Percentiles rank a stretch among this genome's conserved stretches.
These are phyloP conservation scores for Psittacula echo DNA, from an alignment of 2,797 vertebrate genomes.

Conservation along the genomic window DNA sequence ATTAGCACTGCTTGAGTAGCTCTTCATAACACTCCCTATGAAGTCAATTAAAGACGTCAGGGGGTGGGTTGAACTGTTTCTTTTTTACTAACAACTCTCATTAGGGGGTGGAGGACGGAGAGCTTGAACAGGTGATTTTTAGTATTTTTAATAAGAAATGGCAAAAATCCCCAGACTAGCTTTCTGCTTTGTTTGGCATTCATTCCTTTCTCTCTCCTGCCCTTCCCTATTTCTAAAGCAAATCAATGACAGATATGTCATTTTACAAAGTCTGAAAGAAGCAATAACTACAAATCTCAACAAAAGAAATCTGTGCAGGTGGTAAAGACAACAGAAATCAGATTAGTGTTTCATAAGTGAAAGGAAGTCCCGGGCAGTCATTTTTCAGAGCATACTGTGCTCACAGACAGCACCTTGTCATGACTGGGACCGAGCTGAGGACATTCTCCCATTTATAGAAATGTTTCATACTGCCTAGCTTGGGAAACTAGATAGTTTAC, in stretches of 20 bases:
- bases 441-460: not conserved
- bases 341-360: not conserved
- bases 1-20: slow-evolving; percentile 75
- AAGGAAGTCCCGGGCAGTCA: not conserved
- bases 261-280: slow-evolving; percentile 10
- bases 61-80: slow-evolving; percentile 63
- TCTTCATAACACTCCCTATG: slow-evolving; percentile 72
- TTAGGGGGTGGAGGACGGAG: slow-evolving; percentile 45
- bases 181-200: not conserved
- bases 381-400: not conserved
- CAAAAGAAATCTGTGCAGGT: not conserved
- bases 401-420: not conserved
- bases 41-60: slow-evolving; percentile 82
- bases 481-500: not conserved
- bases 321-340: not conserved
- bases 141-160: slow-evolving; percentile 4
- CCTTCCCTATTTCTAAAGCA: not conserved
- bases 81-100: slow-evolving; percentile 61
- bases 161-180: not conserved
- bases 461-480: not conserved
- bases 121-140: slow-evolving; percentile 54
- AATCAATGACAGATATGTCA: not conserved
- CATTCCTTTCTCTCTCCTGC: not conserved
- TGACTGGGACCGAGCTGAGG: not conserved
- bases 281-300: not conserved